Conservation (phyloP, 1,140 invertebrate genomes). For the Papilio polyxenes region DNA sequence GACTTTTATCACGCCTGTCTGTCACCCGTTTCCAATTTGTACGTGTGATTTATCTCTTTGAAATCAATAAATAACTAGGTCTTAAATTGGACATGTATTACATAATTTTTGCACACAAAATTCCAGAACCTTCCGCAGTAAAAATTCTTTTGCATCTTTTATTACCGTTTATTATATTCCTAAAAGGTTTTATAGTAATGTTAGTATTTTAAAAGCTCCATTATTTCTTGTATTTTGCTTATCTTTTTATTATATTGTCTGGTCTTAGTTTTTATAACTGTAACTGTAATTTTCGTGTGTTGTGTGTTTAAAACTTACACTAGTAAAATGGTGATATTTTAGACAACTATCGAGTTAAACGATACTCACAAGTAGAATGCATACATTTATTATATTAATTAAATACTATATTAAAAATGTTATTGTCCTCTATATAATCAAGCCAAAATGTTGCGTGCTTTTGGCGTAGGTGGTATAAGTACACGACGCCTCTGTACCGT, state of each 20-base stretch:
- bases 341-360: neutral
- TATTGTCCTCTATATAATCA: neutral
- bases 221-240: neutral
- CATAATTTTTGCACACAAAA: neutral
- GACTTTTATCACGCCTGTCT: slow-evolving; percentile 2
- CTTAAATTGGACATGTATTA: neutral
- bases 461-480: slow-evolving; percentile 55
- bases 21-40: slow-evolving; percentile 32
- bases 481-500: slow-evolving; percentile 58
- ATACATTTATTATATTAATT: neutral
- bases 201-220: neutral
- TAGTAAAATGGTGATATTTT: neutral
- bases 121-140: neutral
- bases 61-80: slow-evolving; percentile 26
- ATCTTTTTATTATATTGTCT: neutral
- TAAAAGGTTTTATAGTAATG: neutral
- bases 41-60: slow-evolving; percentile 25
- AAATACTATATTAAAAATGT: neutral
- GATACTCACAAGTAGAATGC: neutral
- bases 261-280: neutral
- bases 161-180: neutral
- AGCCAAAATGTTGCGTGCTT: neutral
- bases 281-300: neutral
- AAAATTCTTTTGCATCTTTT: neutral
- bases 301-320: neutral